These are phyloP conservation scores for Augochlorella aurata DNA, from an alignment of 2,888 invertebrate species.

Conservation along the genomic window DNA sequence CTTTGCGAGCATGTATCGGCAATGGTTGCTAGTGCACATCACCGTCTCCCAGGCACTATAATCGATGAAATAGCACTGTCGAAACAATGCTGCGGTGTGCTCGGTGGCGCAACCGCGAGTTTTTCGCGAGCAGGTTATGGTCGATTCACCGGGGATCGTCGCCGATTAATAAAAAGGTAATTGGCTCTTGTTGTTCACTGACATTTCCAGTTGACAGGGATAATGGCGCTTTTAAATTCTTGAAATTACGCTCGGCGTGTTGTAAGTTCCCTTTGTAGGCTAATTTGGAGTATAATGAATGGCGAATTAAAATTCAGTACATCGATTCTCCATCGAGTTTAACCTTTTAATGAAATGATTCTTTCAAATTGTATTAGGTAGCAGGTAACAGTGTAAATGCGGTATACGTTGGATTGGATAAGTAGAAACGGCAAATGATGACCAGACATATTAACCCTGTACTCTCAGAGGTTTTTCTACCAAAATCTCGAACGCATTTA, in stretches of 20 bases:
- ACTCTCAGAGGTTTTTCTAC: too few species aligned
- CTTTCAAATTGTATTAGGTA: background rate
- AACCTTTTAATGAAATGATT: background rate
- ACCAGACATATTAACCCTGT: background rate
- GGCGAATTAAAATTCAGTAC: background rate
- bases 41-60: constrained; percentile 12
- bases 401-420: background rate
- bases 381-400: background rate
- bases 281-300: background rate
- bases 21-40: background rate
- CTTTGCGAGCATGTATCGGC: too few species aligned
- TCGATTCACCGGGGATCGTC: background rate
- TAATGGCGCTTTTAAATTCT: background rate
- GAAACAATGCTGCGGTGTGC: constrained; percentile 23
- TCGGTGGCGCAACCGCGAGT: constrained; percentile 17
- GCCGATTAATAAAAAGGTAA: constrained; percentile 31
- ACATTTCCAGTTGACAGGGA: constrained; percentile 29
- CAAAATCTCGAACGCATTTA: too few species aligned
- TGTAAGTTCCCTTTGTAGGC: background rate
- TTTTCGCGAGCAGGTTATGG: constrained; percentile 4
- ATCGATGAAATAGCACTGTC: constrained; percentile 30
- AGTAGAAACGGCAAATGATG: background rate
- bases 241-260: background rate
- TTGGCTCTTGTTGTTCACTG: constrained; percentile 29
- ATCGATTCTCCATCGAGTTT: background rate